Percentiles rank a stretch among this genome's conserved stretches.
Conservation (phyloP, 2,888 invertebrate genomes). For the Tetragnatha montana region DNA sequence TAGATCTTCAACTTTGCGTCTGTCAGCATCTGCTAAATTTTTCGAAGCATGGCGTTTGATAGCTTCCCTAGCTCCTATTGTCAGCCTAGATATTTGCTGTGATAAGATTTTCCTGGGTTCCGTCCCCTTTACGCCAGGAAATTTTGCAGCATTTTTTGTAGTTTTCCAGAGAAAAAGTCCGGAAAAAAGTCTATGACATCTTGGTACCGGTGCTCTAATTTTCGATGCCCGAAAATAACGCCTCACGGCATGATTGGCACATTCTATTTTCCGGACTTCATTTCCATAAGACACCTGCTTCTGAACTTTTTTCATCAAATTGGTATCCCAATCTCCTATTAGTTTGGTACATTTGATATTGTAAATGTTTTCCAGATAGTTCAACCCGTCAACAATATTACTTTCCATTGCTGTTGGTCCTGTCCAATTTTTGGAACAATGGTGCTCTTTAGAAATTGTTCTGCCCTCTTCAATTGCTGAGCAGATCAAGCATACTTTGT, state of each 20-base stretch:
- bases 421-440: background rate
- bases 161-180: background rate
- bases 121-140: no score
- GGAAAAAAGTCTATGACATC: no score
- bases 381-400: background rate
- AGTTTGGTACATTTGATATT: background rate
- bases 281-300: slow-evolving; percentile 14
- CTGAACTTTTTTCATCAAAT: background rate
- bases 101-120: no score
- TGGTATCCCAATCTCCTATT: slow-evolving; percentile 17
- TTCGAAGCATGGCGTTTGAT: no score
- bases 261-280: slow-evolving; percentile 21
- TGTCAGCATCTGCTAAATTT: no score
- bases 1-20: no score
- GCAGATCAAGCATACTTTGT: slow-evolving; percentile 24
- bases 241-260: slow-evolving; percentile 14
- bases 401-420: no score
- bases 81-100: no score
- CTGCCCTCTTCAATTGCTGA: background rate
- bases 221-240: background rate
- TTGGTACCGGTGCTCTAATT: no score
- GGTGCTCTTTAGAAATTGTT: background rate
- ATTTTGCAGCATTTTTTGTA: background rate
- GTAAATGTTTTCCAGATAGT: background rate
- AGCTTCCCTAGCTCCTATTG: no score